Base-by-base conservation (phyloP, 2,888 invertebrate genomes). In the Eledone cirrhosa region DNA sequence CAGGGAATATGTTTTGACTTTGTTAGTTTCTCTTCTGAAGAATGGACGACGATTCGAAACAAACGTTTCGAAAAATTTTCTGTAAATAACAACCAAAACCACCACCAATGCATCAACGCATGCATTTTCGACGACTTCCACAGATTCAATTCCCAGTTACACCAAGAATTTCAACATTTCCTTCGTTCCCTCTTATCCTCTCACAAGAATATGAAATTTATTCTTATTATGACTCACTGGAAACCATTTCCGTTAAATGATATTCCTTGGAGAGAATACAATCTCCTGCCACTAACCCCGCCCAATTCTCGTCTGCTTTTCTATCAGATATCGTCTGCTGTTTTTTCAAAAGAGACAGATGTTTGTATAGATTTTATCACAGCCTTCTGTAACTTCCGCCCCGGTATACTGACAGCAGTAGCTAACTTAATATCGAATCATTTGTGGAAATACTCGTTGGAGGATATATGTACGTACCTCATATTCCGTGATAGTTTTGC, bases 91-190 rank as follows among this genome's bases (percentile, higher is more conserved):
- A n/a, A n/a, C n/a, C n/a, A n/a, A n/a, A n/a, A n/a, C n/a, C n/a
- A n/a, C n/a, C n/a, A n/a, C 67, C 16, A 67, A 67, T 19, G 67
- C 29, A 1, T 33, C 29, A 31, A 4, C 67, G n/a, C 67, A 29
- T 67, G 33, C 11, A 13, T 67, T 67, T 31, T 67, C 19, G 67
- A 67, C 33, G 67, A 67, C 33, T 67, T 67, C 14, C 67, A 67
- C 8, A 67, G 33, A 67, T 22, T 67, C 16, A 13, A 33, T 5
- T 33, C 67, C 7, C 29, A 11, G 19, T 5, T 33, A 31, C 33
- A 33, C 31, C 13, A 29, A 22, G 19, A 29, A 0, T 67, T 67
- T 22, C 67, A 31, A 29, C 67, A 67, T 22, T 19, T 67, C 67
- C 33, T 29, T 67, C 31, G 33, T 67, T 31, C 31, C 29, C 19